Percentiles rank a stretch among this genome's conserved stretches.
These are phyloP conservation scores for Cotesia vestalis DNA, from an alignment of 1,140 invertebrate genomes.

Conservation along the genomic window DNA sequence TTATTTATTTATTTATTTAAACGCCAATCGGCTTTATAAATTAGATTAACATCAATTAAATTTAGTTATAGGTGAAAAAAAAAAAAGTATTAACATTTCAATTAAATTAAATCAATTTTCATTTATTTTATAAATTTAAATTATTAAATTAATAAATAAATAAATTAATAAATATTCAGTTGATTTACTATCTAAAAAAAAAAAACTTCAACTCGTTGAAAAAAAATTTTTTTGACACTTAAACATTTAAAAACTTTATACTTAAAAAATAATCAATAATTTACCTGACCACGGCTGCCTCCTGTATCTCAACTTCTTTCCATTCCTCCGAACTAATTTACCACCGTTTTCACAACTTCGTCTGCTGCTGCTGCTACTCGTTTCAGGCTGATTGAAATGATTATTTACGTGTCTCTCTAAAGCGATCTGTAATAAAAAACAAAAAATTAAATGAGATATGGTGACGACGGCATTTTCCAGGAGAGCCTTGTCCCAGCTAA, in stretches of 20 bases:
- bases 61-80: too few relatives aligned
- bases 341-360: constrained; percentile 74
- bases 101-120: too few relatives aligned
- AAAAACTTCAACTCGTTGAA: background rate
- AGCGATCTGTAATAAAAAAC: constrained; percentile 71
- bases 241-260: constrained; percentile 22
- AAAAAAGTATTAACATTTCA: too few relatives aligned
- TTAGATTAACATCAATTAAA: too few relatives aligned
- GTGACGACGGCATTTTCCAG: constrained; percentile 37
- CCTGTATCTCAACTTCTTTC: constrained; percentile 83
- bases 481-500: constrained; percentile 32
- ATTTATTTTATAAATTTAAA: too few relatives aligned
- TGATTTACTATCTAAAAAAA: too few relatives aligned
- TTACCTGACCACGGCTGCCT: constrained; percentile 84
- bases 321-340: constrained; percentile 84
- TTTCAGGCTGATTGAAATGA: constrained; percentile 80
- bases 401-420: constrained; percentile 93
- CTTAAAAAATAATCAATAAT: constrained; percentile 4
- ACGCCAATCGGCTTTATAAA: too few relatives aligned
- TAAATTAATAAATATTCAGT: too few relatives aligned
- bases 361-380: constrained; percentile 70
- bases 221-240: background rate
- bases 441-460: constrained; percentile 34
- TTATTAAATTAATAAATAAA: too few relatives aligned
- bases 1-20: too few relatives aligned